Base-by-base conservation (phyloP, 2,888 invertebrate genomes). In the Dryadula phaetusa region DNA sequence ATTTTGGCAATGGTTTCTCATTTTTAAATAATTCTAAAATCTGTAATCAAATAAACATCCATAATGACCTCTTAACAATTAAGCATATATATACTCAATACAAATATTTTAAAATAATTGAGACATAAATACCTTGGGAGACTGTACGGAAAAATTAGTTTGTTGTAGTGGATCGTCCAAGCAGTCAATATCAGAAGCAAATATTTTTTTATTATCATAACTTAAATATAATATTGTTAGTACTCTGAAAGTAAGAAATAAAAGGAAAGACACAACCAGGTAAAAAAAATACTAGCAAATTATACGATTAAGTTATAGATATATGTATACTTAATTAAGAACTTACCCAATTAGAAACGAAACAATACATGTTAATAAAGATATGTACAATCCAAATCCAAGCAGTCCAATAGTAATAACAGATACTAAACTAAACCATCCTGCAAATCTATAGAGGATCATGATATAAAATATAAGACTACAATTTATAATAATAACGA, bases 121-220 rank as follows among this genome's bases (percentile, higher is more conserved):
- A 8, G 22, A 3, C 14, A 49, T 25, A 49, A 25, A 25, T 49
- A 92, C 93, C 83, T 88, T 86, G 12, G 86, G 83, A 46, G 90
- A 78, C 72, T 87, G 86, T 70, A 90, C 83, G 54, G 92, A 88
- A 73, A 86, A 92, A 71, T 88, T 90, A 10, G 84, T 83, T 76
- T 88, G 86, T 70, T 91, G 91, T 53, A 93, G 76, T 18, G 93
- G 93, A 77, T 93, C 88, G 79, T 92, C 94, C 76, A 90, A 79
- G 76, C 78, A 86, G 75, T 86, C 92, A 75, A 91, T 78, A 76
- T 91, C 90, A 47, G 83, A 77, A 42, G 86, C 69, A 70, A 92
- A 92, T 77, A 92, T 79, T 64, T 86, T 87, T 69, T 82, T 91
- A 63, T 78, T 78, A 70, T 92, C 90, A 81, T 88, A 92, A 49